Percentiles rank a stretch among this genome's conserved stretches.
These are phyloP conservation scores for Ciona savignyi DNA, from an alignment of 23 tunicate genomes.

Conservation along the genomic window DNA sequence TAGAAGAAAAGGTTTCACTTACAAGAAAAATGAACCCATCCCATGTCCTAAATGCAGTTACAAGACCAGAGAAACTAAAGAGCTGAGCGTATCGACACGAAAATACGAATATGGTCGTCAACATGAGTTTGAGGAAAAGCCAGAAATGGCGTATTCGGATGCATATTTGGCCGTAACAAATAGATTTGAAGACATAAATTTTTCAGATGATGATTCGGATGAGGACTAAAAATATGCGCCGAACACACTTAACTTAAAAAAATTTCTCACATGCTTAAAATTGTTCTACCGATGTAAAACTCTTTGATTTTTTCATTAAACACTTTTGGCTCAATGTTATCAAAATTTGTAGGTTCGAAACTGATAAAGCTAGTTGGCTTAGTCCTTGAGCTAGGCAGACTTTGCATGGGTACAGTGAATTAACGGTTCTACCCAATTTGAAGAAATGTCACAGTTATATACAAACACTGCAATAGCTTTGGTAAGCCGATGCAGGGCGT, in stretches of 20 bases:
- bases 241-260: neutral
- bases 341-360: too few relatives aligned
- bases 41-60: constrained; percentile 95
- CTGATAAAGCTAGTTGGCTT: too few relatives aligned
- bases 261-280: neutral
- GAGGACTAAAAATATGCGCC: neutral
- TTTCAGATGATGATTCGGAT: neutral
- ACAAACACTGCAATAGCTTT: too few relatives aligned
- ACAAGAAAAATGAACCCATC: constrained; percentile 66
- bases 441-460: too few relatives aligned
- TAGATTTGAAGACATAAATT: neutral
- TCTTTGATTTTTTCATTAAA: neutral
- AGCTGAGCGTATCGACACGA: constrained; percentile 60
- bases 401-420: too few relatives aligned
- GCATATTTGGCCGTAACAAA: neutral
- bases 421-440: too few relatives aligned
- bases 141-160: constrained; percentile 16
- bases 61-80: constrained; percentile 67
- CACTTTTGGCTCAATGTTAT: too few relatives aligned
- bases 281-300: neutral
- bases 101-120: constrained; percentile 75
- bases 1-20: constrained; percentile 78
- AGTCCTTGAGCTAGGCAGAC: too few relatives aligned
- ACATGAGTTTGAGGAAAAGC: constrained; percentile 25
- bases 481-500: too few relatives aligned